phyloP scores from a whole-genome alignment of 2,888 invertebrate genomes.

The Plemyria rubiginata region DNA sequence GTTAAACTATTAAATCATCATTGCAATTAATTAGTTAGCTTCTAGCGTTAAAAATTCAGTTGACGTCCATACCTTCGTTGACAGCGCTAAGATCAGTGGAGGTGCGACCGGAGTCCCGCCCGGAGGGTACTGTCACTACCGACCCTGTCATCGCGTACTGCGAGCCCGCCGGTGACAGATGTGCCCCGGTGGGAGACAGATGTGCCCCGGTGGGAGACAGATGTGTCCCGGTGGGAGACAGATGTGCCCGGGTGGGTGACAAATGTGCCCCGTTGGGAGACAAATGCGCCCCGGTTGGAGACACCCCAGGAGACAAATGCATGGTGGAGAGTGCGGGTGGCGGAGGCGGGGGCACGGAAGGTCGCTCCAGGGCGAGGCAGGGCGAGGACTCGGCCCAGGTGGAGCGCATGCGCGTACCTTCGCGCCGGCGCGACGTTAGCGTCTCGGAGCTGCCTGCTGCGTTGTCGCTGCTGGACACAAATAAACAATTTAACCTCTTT shows the following conservation, averaged over 20 bases:
- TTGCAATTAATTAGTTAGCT: constrained; percentile 27
- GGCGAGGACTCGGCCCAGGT: constrained; percentile 71
- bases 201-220: constrained; percentile 15
- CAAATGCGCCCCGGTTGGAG: constrained; percentile 19
- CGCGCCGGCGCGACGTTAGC: constrained; percentile 54
- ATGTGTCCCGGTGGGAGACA: constrained; percentile 4
- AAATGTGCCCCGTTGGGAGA: neutral
- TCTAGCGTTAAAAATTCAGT: constrained; percentile 49
- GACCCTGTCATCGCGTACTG: constrained; percentile 39
- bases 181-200: constrained; percentile 17
- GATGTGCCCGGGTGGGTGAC: constrained; percentile 7
- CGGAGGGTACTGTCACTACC: constrained; percentile 33
- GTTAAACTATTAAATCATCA: constrained; percentile 13
- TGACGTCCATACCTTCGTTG: constrained; percentile 81
- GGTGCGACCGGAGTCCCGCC: constrained; percentile 26
- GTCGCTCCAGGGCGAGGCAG: constrained; percentile 69
- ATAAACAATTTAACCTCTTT: constrained; percentile 26
- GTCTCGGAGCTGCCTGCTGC: constrained; percentile 69
- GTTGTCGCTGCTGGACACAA: constrained; percentile 73
- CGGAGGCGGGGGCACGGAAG: constrained; percentile 67
- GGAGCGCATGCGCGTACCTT: constrained; percentile 56
- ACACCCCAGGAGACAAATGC: neutral
- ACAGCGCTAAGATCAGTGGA: constrained; percentile 80
- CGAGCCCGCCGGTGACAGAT: constrained; percentile 18
- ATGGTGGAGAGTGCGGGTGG: constrained; percentile 43